Evolutionary conservation across 1,140 invertebrate genomes (phyloP).

Genomic region (Hesperophylax magnus): DNA sequence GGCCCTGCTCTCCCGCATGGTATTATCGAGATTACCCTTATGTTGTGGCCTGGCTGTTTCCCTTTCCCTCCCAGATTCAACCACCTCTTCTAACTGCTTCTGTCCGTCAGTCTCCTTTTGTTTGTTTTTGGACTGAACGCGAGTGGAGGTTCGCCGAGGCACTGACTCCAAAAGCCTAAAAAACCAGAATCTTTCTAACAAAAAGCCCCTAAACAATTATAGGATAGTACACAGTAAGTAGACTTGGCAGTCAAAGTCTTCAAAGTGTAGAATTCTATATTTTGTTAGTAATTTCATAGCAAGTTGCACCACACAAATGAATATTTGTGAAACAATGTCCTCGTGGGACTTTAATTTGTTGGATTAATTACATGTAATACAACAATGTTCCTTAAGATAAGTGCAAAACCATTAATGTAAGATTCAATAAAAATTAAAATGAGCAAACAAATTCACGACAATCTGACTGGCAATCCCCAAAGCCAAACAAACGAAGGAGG

Average conservation of each 20-base stretch:
- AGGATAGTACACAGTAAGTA: conserved; percentile 12
- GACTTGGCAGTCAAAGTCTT: neutral
- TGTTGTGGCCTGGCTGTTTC: conserved; percentile 9
- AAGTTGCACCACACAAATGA: neutral
- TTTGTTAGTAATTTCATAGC: neutral
- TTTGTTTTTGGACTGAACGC: conserved; percentile 71
- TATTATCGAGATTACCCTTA: conserved; percentile 54
- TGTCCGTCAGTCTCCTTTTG: conserved; percentile 66
- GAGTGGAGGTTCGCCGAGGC: conserved; percentile 72
- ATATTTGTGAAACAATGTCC: neutral
- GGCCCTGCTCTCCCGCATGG: conserved; percentile 63
- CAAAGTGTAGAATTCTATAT: neutral
- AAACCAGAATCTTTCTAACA: conserved; percentile 42
- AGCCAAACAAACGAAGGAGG: no score
- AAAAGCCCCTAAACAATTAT: conserved; percentile 4
- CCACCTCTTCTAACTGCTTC: conserved; percentile 42
- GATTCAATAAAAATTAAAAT: no score
- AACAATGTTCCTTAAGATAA: no score
- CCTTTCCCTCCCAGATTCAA: conserved; percentile 7
- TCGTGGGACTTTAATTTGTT: neutral
- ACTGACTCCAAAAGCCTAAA: conserved; percentile 71
- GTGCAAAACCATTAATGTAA: no score
- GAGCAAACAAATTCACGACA: no score
- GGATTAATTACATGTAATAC: no score
- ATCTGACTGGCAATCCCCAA: no score